phyloP scores from a whole-genome alignment of 2,888 invertebrate species.

The Cryptocheilus praepositus region DNA sequence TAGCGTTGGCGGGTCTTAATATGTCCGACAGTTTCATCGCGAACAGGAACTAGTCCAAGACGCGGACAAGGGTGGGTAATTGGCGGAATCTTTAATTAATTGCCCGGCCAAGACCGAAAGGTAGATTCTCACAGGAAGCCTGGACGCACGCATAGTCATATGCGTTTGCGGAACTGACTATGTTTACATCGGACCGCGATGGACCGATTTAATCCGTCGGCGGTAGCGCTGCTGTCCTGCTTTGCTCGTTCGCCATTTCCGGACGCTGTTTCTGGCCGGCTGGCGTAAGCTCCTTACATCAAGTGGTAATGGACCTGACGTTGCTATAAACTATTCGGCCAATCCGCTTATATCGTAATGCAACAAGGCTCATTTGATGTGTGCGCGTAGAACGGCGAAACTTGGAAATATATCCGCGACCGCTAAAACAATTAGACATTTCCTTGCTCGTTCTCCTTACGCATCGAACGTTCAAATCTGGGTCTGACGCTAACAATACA shows the following conservation, averaged over 20 bases:
- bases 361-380: constrained; percentile 33
- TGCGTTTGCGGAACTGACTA: no score
- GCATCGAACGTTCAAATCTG: no score
- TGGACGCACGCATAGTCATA: no score
- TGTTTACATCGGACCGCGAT: no score
- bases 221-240: background rate
- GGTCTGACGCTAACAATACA: no score
- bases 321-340: constrained; percentile 28
- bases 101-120: constrained; percentile 21
- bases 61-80: constrained; percentile 37
- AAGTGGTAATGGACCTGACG: constrained; percentile 28
- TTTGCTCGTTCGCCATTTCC: no score
- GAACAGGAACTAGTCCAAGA: constrained; percentile 18
- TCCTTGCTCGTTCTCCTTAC: background rate
- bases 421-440: background rate
- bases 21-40: constrained; percentile 38
- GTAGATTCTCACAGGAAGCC: background rate
- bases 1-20: constrained; percentile 22
- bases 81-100: constrained; percentile 54
- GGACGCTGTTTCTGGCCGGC: constrained; percentile 4
- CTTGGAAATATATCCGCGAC: background rate
- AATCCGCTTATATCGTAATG: constrained; percentile 34
- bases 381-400: constrained; percentile 12
- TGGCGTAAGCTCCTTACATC: constrained; percentile 27
- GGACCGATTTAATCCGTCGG: background rate